Evolutionary conservation across 1,140 invertebrate genomes (phyloP), one percentile per base, ranked within the genome.

Genomic region (Scylla paramamosain): DNA sequence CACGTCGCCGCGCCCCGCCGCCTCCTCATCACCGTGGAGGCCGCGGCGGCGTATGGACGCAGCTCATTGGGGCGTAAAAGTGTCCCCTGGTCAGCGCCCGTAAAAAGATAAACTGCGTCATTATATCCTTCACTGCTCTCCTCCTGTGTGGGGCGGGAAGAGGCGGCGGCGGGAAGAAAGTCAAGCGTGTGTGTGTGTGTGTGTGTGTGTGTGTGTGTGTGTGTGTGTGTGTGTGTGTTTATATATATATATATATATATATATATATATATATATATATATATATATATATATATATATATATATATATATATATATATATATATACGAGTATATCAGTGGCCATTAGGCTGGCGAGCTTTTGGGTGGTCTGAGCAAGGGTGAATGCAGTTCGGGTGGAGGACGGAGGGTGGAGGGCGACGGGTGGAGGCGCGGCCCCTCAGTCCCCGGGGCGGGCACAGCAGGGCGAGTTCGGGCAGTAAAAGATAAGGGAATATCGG

Each of bases 31-130:
- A 77, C 20, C 32, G n/a, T 31, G 29, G 32, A 4, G 87, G 87
- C 32, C 32, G 4, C 52, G 52, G 12, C 52, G 16, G 52, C 12
- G 52, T 59, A 59, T 59, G 87, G 87, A 39, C 32, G 87, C n/a
- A 12, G 87, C 67, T 88, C 91, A 45, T 28, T 95, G 94, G 52
- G 32, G 92, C 52, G 91, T 59, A 31, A 29, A 84, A 87, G 25
- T 31, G 32, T 86, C 32, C 25, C 87, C 45, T 31, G 93, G 29
- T 84, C 29, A 48, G 8, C 25, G 59, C 4, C 67, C 92, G 67
- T 92, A 92, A 92, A 92, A 67, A 92, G 91, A 94, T 95, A 91
- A 93, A 93, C 32, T 83, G 77, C 39, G 52, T 86, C 91, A 92
- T 95, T 93, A 94, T 95, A 59, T 32, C 92, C 29, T 59, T 83